Percentiles rank a stretch among this genome's conserved stretches.
These are phyloP conservation scores for Criorhina ranunculi DNA, from an alignment of 2,888 invertebrate species.

Conservation along the genomic window DNA sequence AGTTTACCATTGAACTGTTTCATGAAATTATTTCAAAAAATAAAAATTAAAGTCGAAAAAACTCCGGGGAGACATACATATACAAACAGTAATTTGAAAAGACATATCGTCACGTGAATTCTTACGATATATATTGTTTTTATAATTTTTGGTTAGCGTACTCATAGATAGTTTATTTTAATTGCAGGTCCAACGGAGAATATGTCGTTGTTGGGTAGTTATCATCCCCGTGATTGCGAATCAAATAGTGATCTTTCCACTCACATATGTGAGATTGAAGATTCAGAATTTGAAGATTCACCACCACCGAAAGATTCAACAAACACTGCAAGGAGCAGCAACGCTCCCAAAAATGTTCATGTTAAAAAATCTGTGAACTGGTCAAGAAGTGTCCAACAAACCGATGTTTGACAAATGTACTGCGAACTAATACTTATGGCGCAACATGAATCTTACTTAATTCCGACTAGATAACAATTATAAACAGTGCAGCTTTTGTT, in stretches of 20 bases:
- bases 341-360: conserved; percentile 22
- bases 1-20: no score
- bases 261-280: conserved; percentile 96
- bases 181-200: conserved; percentile 74
- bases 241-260: conserved; percentile 95
- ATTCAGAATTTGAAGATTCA: conserved; percentile 89
- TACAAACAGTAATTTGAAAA: no score
- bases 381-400: conserved; percentile 79
- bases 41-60: no score
- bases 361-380: conserved; percentile 77
- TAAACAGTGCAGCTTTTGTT: conserved; percentile 46
- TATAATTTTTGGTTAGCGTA: not conserved
- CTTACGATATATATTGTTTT: no score
- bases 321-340: conserved; percentile 30
- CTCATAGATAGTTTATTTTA: not conserved
- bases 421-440: conserved; percentile 38
- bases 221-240: conserved; percentile 85
- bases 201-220: conserved; percentile 89
- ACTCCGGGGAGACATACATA: no score
- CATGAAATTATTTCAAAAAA: no score
- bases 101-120: no score
- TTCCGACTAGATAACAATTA: conserved; percentile 66
- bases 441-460: conserved; percentile 54
- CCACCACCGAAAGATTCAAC: conserved; percentile 12
- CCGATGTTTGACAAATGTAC: conserved; percentile 78